Conservation (phyloP, 2,113 vertebrate species). For the Saccopteryx bilineata region DNA sequence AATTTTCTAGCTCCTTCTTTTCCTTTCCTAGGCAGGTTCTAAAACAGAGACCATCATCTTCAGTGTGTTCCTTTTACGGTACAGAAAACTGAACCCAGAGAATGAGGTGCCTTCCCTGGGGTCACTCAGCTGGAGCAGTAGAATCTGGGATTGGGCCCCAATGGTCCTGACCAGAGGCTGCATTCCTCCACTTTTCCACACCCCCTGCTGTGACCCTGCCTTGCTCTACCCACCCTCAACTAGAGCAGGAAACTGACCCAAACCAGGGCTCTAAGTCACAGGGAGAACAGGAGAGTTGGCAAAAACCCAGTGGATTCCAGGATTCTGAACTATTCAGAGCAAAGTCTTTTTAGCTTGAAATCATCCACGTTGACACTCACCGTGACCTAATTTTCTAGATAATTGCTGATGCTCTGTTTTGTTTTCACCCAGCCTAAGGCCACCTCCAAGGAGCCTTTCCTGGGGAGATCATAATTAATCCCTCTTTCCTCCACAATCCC, state of each 20-base stretch:
- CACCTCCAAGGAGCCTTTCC: slow-evolving; percentile 64
- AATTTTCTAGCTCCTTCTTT: background rate
- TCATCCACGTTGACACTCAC: slow-evolving; percentile 71
- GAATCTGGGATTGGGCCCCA: background rate
- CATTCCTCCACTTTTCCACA: background rate
- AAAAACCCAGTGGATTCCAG: slow-evolving; percentile 51
- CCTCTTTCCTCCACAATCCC: slow-evolving; percentile 54
- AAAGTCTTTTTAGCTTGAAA: slow-evolving; percentile 62
- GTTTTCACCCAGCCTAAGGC: slow-evolving; percentile 78
- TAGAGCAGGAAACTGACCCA: background rate
- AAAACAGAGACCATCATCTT: slow-evolving; percentile 10
- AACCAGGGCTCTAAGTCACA: background rate
- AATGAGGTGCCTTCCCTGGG: background rate
- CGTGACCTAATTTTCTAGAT: slow-evolving; percentile 78
- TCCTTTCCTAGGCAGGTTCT: background rate
- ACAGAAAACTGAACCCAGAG: background rate
- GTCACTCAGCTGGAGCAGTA: background rate
- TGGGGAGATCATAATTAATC: slow-evolving; percentile 77
- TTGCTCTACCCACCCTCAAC: background rate
- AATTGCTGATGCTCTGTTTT: slow-evolving; percentile 77
- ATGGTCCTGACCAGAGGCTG: background rate
- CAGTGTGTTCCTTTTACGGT: background rate
- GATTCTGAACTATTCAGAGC: slow-evolving; percentile 64
- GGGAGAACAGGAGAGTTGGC: background rate
- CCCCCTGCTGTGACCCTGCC: background rate